Base-by-base conservation (phyloP, 2,797 vertebrate species). In the Ficedula albicollis region DNA sequence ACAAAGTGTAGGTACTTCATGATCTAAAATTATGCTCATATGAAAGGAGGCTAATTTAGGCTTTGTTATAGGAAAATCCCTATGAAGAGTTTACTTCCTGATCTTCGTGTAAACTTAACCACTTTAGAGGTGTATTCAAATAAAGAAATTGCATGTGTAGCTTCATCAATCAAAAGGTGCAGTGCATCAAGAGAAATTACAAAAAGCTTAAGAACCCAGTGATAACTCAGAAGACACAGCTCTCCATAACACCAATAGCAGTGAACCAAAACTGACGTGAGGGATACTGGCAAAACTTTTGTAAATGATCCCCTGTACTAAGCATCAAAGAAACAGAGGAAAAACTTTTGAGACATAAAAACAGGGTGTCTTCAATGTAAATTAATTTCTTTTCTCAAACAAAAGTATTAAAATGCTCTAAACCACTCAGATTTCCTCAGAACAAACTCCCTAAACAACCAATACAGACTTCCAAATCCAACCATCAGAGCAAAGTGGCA, bases 1-100 rank as follows among this genome's bases (percentile, higher is more conserved):
- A 79, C 68, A 74, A 89, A 95, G 73, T 70, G 39, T 18, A 94
- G 38, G 55, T 83, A 96, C 63, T 72, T 79, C 51, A 87, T 23
- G 49, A 89, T 48, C 83, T 84, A 88, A 88, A 96, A 88, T 56
- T 73, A 82, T 1, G 1, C 48, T 80, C 82, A 69, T 17, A 93
- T 44, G 86, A 49, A 95, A 76, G 29, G 76, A 63, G 38, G 66
- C 20, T 84, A 97, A 92, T 49, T 94, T 59, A 91, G 70, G 10
- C 16, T 90, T 17, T 29, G 30, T 66, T 66, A 84, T 17, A 84
- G 51, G 74, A 87, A 94, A 95, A 96, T 70, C 78, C 64, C 60
- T 59, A 38, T 15, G 15, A 86, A 73, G 79, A 70, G 18, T 77
- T 93, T 64, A 90, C 77, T 80, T 77, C 83, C 81, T 92, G 63